Evolutionary conservation across 2,113 vertebrate species (phyloP).

Genomic region (Sphaerodactylus townsendi): DNA sequence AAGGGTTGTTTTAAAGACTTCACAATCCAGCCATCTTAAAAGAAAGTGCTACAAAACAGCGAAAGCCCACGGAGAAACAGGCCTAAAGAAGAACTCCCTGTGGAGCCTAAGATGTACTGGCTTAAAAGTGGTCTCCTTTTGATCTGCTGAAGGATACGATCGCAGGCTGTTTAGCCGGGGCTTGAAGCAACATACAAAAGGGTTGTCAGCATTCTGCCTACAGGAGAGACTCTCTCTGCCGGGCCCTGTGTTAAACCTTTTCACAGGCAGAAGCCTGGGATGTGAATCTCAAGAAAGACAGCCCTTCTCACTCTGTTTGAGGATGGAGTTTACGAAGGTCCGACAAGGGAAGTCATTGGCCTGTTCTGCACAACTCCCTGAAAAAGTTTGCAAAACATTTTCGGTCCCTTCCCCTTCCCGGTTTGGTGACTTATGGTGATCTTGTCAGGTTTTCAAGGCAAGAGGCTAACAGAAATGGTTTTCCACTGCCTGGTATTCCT

Average conservation of each 20-base stretch:
- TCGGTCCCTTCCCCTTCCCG: no score
- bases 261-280: neutral
- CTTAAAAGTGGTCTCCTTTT: neutral
- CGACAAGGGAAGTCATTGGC: no score
- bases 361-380: no score
- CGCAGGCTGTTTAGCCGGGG: neutral
- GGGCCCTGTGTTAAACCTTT: neutral
- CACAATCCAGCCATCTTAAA: neutral
- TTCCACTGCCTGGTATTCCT: no score
- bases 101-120: neutral
- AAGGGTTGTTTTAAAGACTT: neutral
- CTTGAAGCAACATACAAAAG: neutral
- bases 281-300: neutral
- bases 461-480: no score
- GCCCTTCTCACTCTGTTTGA: no score
- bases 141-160: neutral
- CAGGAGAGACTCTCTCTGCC: neutral
- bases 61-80: neutral
- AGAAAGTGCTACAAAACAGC: neutral
- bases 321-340: no score
- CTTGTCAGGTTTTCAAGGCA: no score
- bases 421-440: no score
- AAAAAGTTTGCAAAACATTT: no score
- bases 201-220: neutral
- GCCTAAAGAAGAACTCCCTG: neutral